Conservation (phyloP, 2,888 invertebrate species). For the Exocentrus adspersus region DNA sequence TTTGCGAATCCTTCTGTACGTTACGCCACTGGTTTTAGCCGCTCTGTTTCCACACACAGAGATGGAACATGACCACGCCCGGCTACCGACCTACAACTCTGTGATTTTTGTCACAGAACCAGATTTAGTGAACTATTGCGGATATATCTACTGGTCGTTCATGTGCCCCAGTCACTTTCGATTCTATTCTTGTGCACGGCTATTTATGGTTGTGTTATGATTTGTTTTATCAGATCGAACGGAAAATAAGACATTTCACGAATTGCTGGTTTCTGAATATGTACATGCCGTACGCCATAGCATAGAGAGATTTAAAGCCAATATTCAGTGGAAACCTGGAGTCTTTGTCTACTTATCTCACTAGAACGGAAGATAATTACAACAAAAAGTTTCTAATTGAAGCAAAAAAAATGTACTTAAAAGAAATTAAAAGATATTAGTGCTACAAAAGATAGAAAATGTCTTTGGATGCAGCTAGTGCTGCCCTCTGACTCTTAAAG, state of each 20-base stretch:
- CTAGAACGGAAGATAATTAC: too few species aligned
- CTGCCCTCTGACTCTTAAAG: too few species aligned
- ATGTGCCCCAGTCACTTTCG: slow-evolving; percentile 44
- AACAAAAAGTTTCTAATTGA: too few species aligned
- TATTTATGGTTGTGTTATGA: slow-evolving; percentile 36
- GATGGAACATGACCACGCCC: slow-evolving; percentile 54
- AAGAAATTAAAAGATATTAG: too few species aligned
- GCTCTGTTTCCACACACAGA: slow-evolving; percentile 31
- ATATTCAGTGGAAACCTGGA: neutral
- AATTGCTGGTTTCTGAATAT: slow-evolving; percentile 1
- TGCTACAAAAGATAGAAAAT: too few species aligned
- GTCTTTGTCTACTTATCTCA: too few species aligned
- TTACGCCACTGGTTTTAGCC: slow-evolving; percentile 10
- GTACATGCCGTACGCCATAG: neutral
- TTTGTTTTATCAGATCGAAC: slow-evolving; percentile 32
- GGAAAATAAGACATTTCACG: slow-evolving; percentile 17
- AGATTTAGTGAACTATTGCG: slow-evolving; percentile 50
- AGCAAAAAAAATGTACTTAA: too few species aligned
- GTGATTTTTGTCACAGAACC: slow-evolving; percentile 57
- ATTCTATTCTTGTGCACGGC: slow-evolving; percentile 40
- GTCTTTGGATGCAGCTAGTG: too few species aligned
- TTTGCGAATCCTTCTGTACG: neutral
- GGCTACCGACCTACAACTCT: slow-evolving; percentile 59
- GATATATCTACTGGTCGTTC: slow-evolving; percentile 40
- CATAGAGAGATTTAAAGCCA: neutral